A percentile compares a stretch with the other conserved stretches of the same genome.
These are phyloP conservation scores for Furcula furcula DNA, from an alignment of 2,888 invertebrate genomes.

Conservation along the genomic window DNA sequence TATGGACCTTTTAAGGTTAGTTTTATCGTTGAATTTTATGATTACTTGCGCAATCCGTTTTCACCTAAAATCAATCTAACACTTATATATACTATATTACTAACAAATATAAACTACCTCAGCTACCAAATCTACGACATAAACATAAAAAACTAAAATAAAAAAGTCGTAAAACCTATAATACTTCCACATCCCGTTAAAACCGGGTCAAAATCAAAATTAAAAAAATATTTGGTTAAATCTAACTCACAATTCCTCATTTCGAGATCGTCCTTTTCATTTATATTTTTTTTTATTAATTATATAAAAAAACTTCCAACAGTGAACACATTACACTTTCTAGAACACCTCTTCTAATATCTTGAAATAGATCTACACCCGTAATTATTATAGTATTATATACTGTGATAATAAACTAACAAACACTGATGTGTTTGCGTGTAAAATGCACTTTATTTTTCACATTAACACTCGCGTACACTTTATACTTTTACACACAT, in stretches of 20 bases:
- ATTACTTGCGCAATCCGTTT: conserved; percentile 51
- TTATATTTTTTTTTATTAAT: conserved; percentile 42
- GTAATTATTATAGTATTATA: conserved; percentile 57
- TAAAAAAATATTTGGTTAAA: conserved; percentile 66
- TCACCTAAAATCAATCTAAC: conserved; percentile 52
- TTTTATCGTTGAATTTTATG: conserved; percentile 62
- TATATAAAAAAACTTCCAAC: conserved; percentile 58
- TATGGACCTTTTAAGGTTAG: conserved; percentile 79
- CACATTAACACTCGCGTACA: conserved; percentile 20
- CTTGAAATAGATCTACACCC: conserved; percentile 76
- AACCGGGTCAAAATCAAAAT: conserved; percentile 59
- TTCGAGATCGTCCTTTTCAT: conserved; percentile 56
- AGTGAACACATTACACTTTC: conserved; percentile 73
- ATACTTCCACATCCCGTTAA: conserved; percentile 77
- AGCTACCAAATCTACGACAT: conserved; percentile 51
- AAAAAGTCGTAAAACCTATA: conserved; percentile 64
- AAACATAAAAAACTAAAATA: conserved; percentile 36
- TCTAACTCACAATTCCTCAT: conserved; percentile 57
- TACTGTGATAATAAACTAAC: conserved; percentile 36
- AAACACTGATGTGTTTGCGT: conserved; percentile 28
- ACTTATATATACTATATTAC: conserved; percentile 45
- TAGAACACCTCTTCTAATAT: conserved; percentile 63
- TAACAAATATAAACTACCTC: conserved; percentile 58
- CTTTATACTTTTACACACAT: conserved; percentile 6
- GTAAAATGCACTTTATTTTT: conserved; percentile 13